These are phyloP conservation scores for Orthonevra nobilis DNA, from an alignment of 2,888 invertebrate species.

Conservation along the genomic window DNA sequence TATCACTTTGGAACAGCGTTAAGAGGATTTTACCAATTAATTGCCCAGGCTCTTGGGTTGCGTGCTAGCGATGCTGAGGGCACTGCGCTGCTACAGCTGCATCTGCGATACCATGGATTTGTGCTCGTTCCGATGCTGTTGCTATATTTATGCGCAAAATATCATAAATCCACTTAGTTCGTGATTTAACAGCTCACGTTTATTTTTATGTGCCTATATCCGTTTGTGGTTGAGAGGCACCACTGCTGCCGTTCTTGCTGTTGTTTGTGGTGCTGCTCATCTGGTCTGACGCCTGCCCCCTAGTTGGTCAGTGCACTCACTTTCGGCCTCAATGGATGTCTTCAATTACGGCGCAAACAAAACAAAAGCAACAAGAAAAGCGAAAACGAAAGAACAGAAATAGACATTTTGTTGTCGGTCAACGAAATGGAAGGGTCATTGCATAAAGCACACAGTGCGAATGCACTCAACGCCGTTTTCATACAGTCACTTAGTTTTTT, in stretches of 20 bases:
- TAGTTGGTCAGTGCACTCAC: slow-evolving; percentile 54
- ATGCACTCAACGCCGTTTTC: slow-evolving; percentile 6
- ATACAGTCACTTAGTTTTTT: not conserved
- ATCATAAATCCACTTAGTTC: slow-evolving; percentile 70
- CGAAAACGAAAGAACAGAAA: slow-evolving; percentile 35
- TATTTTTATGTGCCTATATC: slow-evolving; percentile 48
- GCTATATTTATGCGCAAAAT: slow-evolving; percentile 64
- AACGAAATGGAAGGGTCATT: slow-evolving; percentile 45
- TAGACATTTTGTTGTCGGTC: slow-evolving; percentile 50
- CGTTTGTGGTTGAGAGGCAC: not conserved
- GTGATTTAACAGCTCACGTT: slow-evolving; percentile 70
- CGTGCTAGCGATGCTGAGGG: slow-evolving; percentile 17
- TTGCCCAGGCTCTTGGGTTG: slow-evolving; percentile 56
- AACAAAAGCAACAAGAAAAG: not conserved
- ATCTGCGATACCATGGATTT: slow-evolving; percentile 36
- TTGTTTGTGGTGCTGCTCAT: slow-evolving; percentile 29
- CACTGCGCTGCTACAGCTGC: slow-evolving; percentile 23
- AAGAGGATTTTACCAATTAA: slow-evolving; percentile 69
- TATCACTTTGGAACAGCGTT: slow-evolving; percentile 63
- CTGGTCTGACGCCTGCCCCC: slow-evolving; percentile 33
- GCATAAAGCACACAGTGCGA: slow-evolving; percentile 4
- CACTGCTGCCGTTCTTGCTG: slow-evolving; percentile 10
- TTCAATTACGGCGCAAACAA: slow-evolving; percentile 41
- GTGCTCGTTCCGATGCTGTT: slow-evolving; percentile 58
- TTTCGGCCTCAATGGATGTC: slow-evolving; percentile 32